phyloP scores from a whole-genome alignment of 2,113 vertebrate genomes.

The Mellivora capensis region DNA sequence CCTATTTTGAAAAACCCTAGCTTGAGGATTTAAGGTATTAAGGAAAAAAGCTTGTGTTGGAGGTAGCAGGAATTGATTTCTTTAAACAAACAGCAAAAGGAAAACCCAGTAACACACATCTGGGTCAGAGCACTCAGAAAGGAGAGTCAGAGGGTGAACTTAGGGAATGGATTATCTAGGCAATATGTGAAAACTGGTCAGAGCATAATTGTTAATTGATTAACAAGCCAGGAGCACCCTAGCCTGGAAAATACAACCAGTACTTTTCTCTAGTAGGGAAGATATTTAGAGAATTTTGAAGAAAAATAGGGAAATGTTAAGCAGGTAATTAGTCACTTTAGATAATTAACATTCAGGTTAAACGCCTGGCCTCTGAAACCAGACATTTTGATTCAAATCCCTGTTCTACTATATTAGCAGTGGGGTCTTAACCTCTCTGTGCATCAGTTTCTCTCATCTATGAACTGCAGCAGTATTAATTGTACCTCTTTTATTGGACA shows the following conservation, averaged over 20 bases:
- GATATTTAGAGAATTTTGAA: background rate
- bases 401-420: background rate
- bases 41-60: background rate
- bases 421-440: background rate
- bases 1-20: background rate
- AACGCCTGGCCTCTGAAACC: background rate
- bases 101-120: background rate
- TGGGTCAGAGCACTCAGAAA: background rate
- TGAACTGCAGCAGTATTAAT: background rate
- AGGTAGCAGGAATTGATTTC: background rate
- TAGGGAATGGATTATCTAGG: background rate
- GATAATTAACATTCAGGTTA: background rate
- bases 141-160: background rate
- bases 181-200: background rate
- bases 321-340: background rate
- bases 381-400: background rate
- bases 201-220: background rate
- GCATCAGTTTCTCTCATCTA: background rate
- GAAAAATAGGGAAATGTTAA: background rate
- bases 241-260: background rate
- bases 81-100: background rate
- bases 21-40: background rate
- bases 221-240: background rate
- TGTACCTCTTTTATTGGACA: background rate
- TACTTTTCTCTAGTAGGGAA: background rate